Base-by-base conservation (phyloP, 2,113 vertebrate genomes). In the Phyllostomus hastatus region DNA sequence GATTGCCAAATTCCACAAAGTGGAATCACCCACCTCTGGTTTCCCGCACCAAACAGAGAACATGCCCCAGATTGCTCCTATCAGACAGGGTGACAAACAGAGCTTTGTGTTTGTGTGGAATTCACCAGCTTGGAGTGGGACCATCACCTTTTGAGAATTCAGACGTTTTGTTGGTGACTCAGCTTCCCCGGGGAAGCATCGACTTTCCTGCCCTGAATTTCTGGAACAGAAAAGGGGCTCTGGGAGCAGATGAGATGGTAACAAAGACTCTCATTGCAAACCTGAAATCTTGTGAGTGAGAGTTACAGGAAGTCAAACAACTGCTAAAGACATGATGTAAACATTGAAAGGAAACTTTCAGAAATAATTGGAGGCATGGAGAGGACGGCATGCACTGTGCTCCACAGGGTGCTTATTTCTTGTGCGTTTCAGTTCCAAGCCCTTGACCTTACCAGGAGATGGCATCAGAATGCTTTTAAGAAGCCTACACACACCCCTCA, bases 21-120 rank as follows among this genome's bases (percentile, higher is more conserved):
- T 67, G 35, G 59, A 92, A 73, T 96, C 95, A 75, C 35, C 35
- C 28, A 50, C 54, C 73, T 94, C 73, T 59, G 50, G 24, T 90
- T 96, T 86, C 92, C 95, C 66, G 48, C 54, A 57, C 75, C 33
- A 80, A 97, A 94, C 31, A 96, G 76, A 95, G 94, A 95, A 90
- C 69, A 80, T 22, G 19, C 41, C 50, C 43, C 43, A 14, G 66
- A 85, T 85, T 72, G 64, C 86, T 72, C 81, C 88, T 92, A 88
- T 75, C 94, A 64, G 38, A 73, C n/a, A 24, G 33, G 4, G 28
- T 70, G 33, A 96, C 84, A 95, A 85, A 73, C 78, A 41, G 64
- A 66, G 72, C 88, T 86, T 95, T 96, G 87, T 97, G 54, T 48
- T 59, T 19, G 80, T 35, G 4, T 73, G 84, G 81, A 95, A 84